Evolutionary conservation across 1,140 invertebrate species (phyloP), one percentile per base, ranked within the genome.

Genomic region (Euura lappo): DNA sequence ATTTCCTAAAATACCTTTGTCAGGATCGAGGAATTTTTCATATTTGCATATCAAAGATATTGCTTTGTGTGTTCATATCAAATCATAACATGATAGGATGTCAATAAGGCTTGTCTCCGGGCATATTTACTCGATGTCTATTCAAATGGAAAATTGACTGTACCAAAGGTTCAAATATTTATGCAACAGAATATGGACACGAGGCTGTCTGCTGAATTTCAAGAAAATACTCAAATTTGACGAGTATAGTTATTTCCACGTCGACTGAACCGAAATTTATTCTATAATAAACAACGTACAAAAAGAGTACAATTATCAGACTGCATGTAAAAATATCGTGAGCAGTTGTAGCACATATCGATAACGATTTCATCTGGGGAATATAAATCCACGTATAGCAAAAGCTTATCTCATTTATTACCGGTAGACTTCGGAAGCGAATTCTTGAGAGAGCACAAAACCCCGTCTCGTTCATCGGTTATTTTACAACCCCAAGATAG

Each of bases 401-500:
- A 77, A 75, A 71, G 79, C 82, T 86, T 86, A 86, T 86, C 84
- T 83, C 85, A 83, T 85, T 86, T 86, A 86, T 86, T 86, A 71
- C 76, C 28, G 8, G 8, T 42, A 28, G 2, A 44, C 69, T 47
- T 70, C 74, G 75, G 74, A 80, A 77, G 78, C 51, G 51, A 60
- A 60, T 8, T 60, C 51, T 60, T 60, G 51, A 60, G 51, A 11
- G 6, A 60, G 51, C 51, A 60, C 3, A 76, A 68, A 79, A 77
- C 75, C 75, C 80, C 80, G 79, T 80, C 11, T 82, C 84, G 81
- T 88, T 87, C 84, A 83, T 85, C 81, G 83, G 80, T 86, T 88
- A 87, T 86, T 88, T 87, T 86, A 88, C 84, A 84, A 86, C 86
- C 81, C 76, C 72, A 72, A 83, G 85, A 87, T 85, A 87, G 77